Conservation (phyloP, 2,113 vertebrate species). For the Carassius gibelio region DNA sequence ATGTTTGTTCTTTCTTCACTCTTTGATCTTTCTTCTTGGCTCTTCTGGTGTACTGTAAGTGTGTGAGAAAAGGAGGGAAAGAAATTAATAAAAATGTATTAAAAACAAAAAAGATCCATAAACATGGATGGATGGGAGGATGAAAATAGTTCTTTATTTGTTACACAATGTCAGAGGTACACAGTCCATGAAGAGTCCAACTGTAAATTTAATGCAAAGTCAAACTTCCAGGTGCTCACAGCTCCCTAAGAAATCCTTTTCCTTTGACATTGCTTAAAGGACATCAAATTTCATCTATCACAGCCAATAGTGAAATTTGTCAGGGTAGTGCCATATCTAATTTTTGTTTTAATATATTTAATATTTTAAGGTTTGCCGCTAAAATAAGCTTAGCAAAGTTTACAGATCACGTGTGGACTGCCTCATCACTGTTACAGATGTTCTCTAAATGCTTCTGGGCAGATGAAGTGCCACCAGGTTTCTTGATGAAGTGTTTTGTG, state of each 20-base stretch:
- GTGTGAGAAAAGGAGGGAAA: background rate
- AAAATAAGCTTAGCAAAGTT: background rate
- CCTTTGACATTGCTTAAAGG: no score
- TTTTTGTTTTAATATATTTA: background rate
- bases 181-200: background rate
- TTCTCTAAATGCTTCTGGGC: slow-evolving; percentile 13
- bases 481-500: background rate
- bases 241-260: no score
- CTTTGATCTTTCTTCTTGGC: background rate
- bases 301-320: no score
- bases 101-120: background rate
- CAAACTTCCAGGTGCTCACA: background rate
- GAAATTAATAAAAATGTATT: background rate
- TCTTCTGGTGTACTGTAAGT: background rate
- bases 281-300: no score
- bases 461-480: slow-evolving; percentile 3
- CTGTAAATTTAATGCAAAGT: background rate
- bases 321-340: no score
- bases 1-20: slow-evolving; percentile 55
- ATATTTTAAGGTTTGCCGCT: background rate
- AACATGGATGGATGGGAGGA: background rate
- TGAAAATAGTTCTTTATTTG: background rate
- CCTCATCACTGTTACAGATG: background rate
- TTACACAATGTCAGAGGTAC: background rate
- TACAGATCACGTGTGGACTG: background rate